Base-by-base conservation (phyloP, 2,797 vertebrate genomes). In the Semaprochilodus insignis region DNA sequence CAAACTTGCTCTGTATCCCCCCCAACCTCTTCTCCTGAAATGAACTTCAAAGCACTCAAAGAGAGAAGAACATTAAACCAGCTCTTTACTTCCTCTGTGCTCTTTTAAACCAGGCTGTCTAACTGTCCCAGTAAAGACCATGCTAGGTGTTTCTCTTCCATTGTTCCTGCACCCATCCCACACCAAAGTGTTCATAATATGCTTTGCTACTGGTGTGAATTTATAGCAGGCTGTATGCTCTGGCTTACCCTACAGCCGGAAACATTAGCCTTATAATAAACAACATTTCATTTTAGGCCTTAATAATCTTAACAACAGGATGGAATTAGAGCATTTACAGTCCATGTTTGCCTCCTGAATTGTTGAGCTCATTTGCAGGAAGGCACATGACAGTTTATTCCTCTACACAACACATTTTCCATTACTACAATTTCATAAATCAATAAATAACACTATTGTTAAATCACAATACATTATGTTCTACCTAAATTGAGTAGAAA, bases 1-100 rank as follows among this genome's bases (percentile, higher is more conserved):
- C 84, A 59, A 76, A 78, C 51, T 65, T 67, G 19, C 31, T 8
- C 17, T 57, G 55, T 27, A 19, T 65, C 31, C 3, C 44, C 57
- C 57, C 63, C n/a, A 77, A 13, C 65, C 57, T 67, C 52, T 31
- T 31, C 31, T 69, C 67, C 77, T 54, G 34, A 78, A 81, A 75
- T 57, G 72, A 62, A 86, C 85, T 86, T 88, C 80, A 88, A 84
- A 85, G 85, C 71, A 17, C 74, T 60, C 59, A 21, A 69, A 67
- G 52, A 77, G 74, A 82, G 80, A 69, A 84, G 80, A 75, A 63
- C 44, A 34, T 63, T 77, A 83, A 89, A 76, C 71, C 80, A 57
- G 73, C 44, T 72, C 57, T 67, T 44, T 60, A 51, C 77, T 85
- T 72, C 74, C 66, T 4, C 31, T 34, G 63, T 2, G 31, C 34